Base-by-base conservation (phyloP, 2,113 vertebrate genomes). In the Hemicordylus capensis region DNA sequence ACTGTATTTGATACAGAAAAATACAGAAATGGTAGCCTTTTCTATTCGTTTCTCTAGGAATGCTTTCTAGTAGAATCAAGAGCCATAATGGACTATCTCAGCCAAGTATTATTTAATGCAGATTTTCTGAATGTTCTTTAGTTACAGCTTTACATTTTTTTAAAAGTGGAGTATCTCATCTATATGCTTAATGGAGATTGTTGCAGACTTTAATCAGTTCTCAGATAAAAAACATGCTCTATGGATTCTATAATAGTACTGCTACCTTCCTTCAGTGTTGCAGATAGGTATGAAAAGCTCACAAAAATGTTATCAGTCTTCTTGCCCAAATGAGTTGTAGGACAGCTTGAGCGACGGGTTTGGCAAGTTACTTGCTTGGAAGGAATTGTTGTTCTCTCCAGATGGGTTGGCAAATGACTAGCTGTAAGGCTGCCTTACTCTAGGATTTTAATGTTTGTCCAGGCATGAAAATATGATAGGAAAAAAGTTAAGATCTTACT, bases 401-500 rank as follows among this genome's bases (percentile, higher is more conserved):
- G 44, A 59, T 85, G 54, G 70, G 39, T 56, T 70, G 66, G 31
- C 34, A 31, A 28, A 58, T 77, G 48, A 34, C 51, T 78, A 79
- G 58, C 63, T 85, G 64, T 85, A 19, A 59, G 11, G 51, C 26
- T 76, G 19, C 6, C 26, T 56, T n/a, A 31, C 31, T 70, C 54
- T 59, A 59, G 20, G 37, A 59, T 78, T 10, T 28, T 26, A 77
- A 72, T 87, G 82, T 26, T 72, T 31, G 46, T 81, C 84, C n/a
- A 3, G 2, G 69, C 85, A 84, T 90, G 80, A 91, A 89, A 90
- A 90, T 61, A 28, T 39, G 37, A 76, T 11, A n/a, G 51, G n/a
- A n/a, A n/a, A n/a, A n/a, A 74, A 79, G 26, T 20, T 72, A 74
- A 61, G 15, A 63, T 24, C 24, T 56, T 72, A 42, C 8, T 69